A percentile compares a stretch with the other conserved stretches of the same genome.
phyloP scores from a whole-genome alignment of 2,888 invertebrate genomes.

The Drosophila maculinotata region DNA sequence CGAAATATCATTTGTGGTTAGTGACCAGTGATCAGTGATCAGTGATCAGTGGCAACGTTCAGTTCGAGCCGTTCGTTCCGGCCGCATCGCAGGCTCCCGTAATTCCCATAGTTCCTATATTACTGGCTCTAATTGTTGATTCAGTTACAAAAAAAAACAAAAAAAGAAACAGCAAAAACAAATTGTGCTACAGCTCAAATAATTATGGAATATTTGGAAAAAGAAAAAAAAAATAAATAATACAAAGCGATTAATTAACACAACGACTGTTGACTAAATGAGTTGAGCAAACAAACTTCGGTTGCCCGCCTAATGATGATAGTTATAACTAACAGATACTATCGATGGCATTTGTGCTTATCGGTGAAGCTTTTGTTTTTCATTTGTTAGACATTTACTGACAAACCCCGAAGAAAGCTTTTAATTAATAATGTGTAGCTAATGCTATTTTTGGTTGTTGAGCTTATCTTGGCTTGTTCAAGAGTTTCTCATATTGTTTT shows the following conservation, averaged over 20 bases:
- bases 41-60: no score
- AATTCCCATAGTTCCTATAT: no score
- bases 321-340: no score
- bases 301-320: not conserved
- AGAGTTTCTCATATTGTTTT: no score
- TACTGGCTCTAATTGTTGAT: no score
- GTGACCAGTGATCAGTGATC: no score
- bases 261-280: constrained; percentile 7
- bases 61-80: no score
- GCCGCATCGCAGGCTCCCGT: no score
- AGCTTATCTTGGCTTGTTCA: constrained; percentile 14
- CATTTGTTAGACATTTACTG: no score
- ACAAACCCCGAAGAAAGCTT: constrained; percentile 16
- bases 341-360: constrained; percentile 32
- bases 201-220: not conserved
- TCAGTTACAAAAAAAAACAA: no score
- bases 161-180: no score
- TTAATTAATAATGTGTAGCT: constrained; percentile 30
- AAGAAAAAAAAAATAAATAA: not conserved
- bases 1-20: no score
- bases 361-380: constrained; percentile 13
- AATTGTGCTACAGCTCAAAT: not conserved
- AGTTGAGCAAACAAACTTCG: constrained; percentile 6
- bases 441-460: constrained; percentile 6
- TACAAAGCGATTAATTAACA: constrained; percentile 8